These are phyloP conservation scores for Forbesichthys agassizii DNA, from an alignment of 2,113 vertebrate genomes.

Conservation along the genomic window DNA sequence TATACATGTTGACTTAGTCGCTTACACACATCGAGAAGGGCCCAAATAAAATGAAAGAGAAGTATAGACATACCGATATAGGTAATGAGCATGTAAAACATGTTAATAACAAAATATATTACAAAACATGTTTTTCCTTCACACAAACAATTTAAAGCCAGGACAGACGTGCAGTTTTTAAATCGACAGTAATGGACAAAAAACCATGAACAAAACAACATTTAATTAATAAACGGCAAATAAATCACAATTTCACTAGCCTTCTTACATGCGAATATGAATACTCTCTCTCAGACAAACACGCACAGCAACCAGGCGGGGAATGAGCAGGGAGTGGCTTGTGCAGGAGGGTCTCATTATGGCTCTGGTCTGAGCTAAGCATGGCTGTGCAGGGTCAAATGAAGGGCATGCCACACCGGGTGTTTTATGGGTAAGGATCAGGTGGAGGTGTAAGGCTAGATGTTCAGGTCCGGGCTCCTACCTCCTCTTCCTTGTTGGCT, in stretches of 20 bases:
- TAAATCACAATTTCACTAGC: neutral
- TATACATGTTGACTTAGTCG: neutral
- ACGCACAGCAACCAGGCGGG: constrained; percentile 9
- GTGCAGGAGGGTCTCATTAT: constrained; percentile 38
- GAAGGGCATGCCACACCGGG: constrained; percentile 45
- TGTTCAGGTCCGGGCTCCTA: constrained; percentile 80
- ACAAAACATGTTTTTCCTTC: constrained; percentile 5
- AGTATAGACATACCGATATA: neutral
- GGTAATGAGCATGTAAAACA: neutral
- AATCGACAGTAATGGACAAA: constrained; percentile 1
- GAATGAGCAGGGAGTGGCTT: constrained; percentile 13
- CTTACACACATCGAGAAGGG: neutral
- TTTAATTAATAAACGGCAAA: neutral
- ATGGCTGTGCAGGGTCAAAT: constrained; percentile 17
- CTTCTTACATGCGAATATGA: neutral
- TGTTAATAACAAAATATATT: neutral
- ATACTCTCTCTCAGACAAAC: neutral
- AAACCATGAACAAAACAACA: neutral
- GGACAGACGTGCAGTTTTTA: neutral
- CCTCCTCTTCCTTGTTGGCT: constrained; percentile 98
- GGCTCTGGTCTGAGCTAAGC: constrained; percentile 15
- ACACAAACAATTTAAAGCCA: constrained; percentile 24
- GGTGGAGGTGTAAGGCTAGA: constrained; percentile 33
- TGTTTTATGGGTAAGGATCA: constrained; percentile 38
- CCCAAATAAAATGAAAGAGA: neutral